Conservation (phyloP, 2,888 invertebrate species). For the Leptothorax acervorum region DNA sequence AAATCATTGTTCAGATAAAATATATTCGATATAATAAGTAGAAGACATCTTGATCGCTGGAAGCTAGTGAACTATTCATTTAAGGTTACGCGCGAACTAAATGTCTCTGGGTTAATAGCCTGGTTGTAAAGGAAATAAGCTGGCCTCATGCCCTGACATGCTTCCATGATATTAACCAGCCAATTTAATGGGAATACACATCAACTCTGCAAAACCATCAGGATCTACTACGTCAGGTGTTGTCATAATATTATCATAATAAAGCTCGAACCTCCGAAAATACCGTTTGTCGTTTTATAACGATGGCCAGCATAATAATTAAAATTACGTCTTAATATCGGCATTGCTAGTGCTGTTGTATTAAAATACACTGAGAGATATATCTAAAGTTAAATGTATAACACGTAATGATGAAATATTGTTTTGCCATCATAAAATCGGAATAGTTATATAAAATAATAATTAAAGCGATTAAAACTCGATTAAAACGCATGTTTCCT, state of each 20-base stretch:
- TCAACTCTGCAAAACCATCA: constrained; percentile 31
- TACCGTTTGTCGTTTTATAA: background rate
- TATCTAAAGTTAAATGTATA: background rate
- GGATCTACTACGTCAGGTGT: constrained; percentile 13
- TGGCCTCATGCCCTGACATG: constrained; percentile 47
- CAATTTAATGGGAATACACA: constrained; percentile 52
- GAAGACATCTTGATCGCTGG: background rate
- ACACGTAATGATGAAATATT: background rate
- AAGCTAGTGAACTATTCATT: constrained; percentile 36
- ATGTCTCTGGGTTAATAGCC: constrained; percentile 67
- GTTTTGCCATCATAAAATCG: background rate
- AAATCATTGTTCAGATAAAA: background rate
- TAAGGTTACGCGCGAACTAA: constrained; percentile 53
- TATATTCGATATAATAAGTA: background rate
- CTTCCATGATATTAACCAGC: constrained; percentile 42
- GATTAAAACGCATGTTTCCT: background rate
- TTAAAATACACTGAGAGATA: background rate
- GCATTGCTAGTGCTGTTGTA: background rate
- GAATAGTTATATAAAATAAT: background rate
- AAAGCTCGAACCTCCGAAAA: constrained; percentile 3
- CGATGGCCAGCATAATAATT: constrained; percentile 24
- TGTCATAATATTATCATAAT: constrained; percentile 22
- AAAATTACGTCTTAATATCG: constrained; percentile 19
- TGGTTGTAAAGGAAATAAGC: constrained; percentile 49
- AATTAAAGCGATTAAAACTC: background rate